Base-by-base conservation (phyloP, 1,140 invertebrate genomes). In the Brachionus asplanchnoidis region DNA sequence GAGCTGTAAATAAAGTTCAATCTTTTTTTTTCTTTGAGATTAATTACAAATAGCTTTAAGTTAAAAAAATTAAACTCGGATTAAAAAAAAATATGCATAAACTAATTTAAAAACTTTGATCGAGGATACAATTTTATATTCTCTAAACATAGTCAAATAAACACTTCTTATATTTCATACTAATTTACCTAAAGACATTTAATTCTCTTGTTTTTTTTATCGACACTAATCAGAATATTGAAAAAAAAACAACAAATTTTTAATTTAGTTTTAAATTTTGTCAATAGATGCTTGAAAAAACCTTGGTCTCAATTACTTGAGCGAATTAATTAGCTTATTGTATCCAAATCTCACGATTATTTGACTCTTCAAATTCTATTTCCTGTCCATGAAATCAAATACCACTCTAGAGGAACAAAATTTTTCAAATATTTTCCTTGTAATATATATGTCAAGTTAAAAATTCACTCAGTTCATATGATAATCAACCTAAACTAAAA, bases 291-390 rank as follows among this genome's bases (percentile, higher is more conserved):
- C 53, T 56, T 60, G 53, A 60, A 20, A 20, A 20, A 20, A 9
- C 53, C 53, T 68, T 32, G 66, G 66, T 68, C 12, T 68, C 66
- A 28, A 68, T 68, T 68, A 68, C 66, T 68, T 28, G 12, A 32
- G 66, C 23, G 66, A 68, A 68, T 68, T 68, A 68, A 68, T 68
- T 11, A 68, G 66, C 32, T 68, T 32, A 40, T 68, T 68, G 66
- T 40, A 68, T 68, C 32, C 26, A 68, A 68, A 68, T 68, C 66
- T 68, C 66, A 68, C 32, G 66, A 68, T 68, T 40, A 68, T 68
- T 68, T 68, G 66, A 68, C 66, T 68, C 66, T 68, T 68, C 32
- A 40, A 32, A 68, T 32, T 32, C 66, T 68, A 32, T 68, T 68
- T 68, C 66, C 66, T 32, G 66, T 40, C 32, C 66, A 32, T 40